Percentiles rank a stretch among this genome's conserved stretches.
phyloP scores from a whole-genome alignment of 2,888 invertebrate species.

The Diadegma fenestrale region DNA sequence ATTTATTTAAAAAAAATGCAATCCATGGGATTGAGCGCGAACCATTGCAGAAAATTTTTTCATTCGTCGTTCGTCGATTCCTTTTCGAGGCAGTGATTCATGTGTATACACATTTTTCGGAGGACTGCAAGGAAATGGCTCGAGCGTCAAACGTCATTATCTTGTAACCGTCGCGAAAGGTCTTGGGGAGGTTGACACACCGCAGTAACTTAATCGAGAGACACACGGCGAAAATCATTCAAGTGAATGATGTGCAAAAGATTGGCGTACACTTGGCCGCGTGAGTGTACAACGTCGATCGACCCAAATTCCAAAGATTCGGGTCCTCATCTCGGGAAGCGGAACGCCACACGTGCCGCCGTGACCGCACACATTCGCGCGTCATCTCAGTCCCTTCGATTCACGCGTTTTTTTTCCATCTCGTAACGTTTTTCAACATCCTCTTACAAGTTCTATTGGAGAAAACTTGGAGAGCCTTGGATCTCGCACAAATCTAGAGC shows the following conservation, averaged over 20 bases:
- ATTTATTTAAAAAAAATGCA: neutral
- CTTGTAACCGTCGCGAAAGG: neutral
- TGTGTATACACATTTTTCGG: neutral
- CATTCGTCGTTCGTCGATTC: neutral
- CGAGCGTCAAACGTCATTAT: neutral
- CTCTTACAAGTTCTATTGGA: slow-evolving; percentile 31
- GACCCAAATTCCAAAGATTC: slow-evolving; percentile 64
- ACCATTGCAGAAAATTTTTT: neutral
- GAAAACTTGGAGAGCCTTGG: slow-evolving; percentile 16
- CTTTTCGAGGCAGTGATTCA: neutral
- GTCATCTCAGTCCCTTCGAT: slow-evolving; percentile 19
- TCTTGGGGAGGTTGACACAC: slow-evolving; percentile 14
- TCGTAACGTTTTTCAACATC: neutral
- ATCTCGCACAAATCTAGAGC: neutral
- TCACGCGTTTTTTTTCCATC: neutral
- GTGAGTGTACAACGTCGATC: slow-evolving; percentile 42
- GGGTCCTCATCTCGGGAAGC: slow-evolving; percentile 52
- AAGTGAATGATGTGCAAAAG: slow-evolving; percentile 49
- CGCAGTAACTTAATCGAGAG: slow-evolving; percentile 46
- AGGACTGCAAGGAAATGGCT: neutral
- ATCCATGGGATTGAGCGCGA: neutral
- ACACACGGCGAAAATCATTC: slow-evolving; percentile 45
- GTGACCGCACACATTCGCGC: slow-evolving; percentile 13
- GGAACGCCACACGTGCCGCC: slow-evolving; percentile 57
- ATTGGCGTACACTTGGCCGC: slow-evolving; percentile 50